Conservation (phyloP, 2,888 invertebrate species). For the Helicoverpa assulta region DNA sequence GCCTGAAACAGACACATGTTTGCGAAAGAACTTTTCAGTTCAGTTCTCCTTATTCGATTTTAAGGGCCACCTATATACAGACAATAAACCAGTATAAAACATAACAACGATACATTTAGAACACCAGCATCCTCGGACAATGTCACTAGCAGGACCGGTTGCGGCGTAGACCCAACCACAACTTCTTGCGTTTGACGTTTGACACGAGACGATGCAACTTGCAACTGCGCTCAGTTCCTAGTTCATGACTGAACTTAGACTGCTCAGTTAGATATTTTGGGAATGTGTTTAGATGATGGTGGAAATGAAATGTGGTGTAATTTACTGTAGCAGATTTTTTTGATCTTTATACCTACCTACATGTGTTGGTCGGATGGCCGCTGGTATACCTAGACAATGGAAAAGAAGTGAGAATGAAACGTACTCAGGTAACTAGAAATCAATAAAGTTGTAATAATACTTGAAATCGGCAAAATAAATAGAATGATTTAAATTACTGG, state of each 20-base stretch:
- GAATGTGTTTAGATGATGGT: neutral
- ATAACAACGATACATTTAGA: constrained; percentile 30
- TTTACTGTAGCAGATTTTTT: no score
- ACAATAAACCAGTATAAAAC: constrained; percentile 20
- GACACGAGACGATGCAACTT: constrained; percentile 46
- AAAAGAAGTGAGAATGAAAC: no score
- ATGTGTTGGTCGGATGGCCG: no score
- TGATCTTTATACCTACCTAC: no score
- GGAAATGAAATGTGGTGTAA: no score
- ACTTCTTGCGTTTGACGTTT: constrained; percentile 64
- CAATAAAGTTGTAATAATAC: no score
- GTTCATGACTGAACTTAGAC: constrained; percentile 21
- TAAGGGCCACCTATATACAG: neutral
- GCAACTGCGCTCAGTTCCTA: constrained; percentile 23
- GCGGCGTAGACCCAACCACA: constrained; percentile 55
- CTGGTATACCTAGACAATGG: no score
- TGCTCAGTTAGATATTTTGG: neutral
- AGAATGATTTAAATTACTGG: no score
- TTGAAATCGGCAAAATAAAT: no score
- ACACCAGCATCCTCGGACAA: constrained; percentile 33
- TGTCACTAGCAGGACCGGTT: constrained; percentile 58
- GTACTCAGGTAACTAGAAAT: no score
- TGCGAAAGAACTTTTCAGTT: no score
- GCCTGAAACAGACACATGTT: no score
- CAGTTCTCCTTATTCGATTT: neutral